A percentile compares a stretch with the other conserved stretches of the same genome.
phyloP scores from a whole-genome alignment of 92 coral and sea anemone species.

The Chrysogorgia sp. region DNA sequence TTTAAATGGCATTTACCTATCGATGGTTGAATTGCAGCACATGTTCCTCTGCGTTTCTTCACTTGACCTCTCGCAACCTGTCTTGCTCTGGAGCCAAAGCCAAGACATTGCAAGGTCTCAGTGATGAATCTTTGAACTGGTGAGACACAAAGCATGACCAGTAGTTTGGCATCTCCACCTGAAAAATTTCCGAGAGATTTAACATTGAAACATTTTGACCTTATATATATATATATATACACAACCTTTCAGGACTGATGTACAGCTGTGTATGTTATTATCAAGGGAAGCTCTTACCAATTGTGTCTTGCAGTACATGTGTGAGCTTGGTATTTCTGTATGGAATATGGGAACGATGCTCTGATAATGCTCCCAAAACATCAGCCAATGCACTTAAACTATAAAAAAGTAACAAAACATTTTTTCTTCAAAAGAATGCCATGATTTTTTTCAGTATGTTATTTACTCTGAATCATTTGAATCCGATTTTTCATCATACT shows the following conservation, averaged over 20 bases:
- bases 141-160: conserved; percentile 98
- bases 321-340: conserved; percentile 94
- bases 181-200: background rate
- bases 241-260: background rate
- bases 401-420: background rate
- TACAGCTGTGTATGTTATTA: background rate
- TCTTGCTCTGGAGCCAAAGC: conserved; percentile 99
- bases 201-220: background rate
- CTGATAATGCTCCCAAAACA: conserved; percentile 92
- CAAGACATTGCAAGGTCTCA: conserved; percentile 95
- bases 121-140: conserved; percentile 98
- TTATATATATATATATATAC: background rate
- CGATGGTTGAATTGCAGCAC: conserved; percentile 10
- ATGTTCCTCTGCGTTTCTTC: conserved; percentile 81
- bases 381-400: conserved; percentile 98
- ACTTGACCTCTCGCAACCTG: conserved; percentile 98
- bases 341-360: conserved; percentile 94
- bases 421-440: too few species aligned
- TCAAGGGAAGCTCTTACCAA: conserved; percentile 59
- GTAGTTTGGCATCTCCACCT: conserved; percentile 98
- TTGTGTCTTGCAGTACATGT: conserved; percentile 91
- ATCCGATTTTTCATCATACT: too few species aligned
- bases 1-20: conserved; percentile 34
- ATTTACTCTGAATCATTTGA: too few species aligned
- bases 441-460: too few species aligned